Evolutionary conservation across 1,140 invertebrate genomes (phyloP), one percentile per base, ranked within the genome.

Genomic region (Brachionus sp.): DNA sequence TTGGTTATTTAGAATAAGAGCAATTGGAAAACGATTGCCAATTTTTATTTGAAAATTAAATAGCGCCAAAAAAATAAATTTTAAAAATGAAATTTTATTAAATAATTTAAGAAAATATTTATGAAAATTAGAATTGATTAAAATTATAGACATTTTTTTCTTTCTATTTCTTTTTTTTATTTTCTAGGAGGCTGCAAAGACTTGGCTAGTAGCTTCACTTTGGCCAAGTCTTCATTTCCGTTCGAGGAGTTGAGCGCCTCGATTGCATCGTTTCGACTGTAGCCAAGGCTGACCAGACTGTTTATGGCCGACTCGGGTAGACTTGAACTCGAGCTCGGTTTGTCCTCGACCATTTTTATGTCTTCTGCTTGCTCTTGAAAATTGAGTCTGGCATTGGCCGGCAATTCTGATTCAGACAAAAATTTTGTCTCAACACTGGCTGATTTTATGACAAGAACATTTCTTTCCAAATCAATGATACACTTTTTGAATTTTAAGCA

Each of bases 401-500:
- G 94, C 77, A 96, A 89, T 84, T 96, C 94, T 85, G 92, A 92
- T 90, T 98, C 96, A 0, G 93, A 90, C 82, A 98, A 89, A 89
- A 98, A 98, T 13, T 91, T 88, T 0, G 96, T 97, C 88, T 95
- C 93, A 0, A 95, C 96, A 25, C 94, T 95, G 0, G 95, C 97
- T 0, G 95, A 97, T n/a, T 96, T 96, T 86, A 98, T 98, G 50
- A 92, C 91, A 23, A 98, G 90, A 0, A 95, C 91, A 89, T 96
- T 97, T 75, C 91, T 91, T 86, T 95, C 94, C 80, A 98, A 89
- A 89, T 98, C 96, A 86, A 98, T 97, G 84, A 92, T 93, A 90
- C 96, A 98, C 92, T 94, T 87, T 73, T 84, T 57, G 44, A 44
- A 16, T 29, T 12, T 57, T 84, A 84, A 83, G 73, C n/a, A n/a